phyloP scores from a whole-genome alignment of 2,888 invertebrate genomes.

The Teleogryllus oceanicus region DNA sequence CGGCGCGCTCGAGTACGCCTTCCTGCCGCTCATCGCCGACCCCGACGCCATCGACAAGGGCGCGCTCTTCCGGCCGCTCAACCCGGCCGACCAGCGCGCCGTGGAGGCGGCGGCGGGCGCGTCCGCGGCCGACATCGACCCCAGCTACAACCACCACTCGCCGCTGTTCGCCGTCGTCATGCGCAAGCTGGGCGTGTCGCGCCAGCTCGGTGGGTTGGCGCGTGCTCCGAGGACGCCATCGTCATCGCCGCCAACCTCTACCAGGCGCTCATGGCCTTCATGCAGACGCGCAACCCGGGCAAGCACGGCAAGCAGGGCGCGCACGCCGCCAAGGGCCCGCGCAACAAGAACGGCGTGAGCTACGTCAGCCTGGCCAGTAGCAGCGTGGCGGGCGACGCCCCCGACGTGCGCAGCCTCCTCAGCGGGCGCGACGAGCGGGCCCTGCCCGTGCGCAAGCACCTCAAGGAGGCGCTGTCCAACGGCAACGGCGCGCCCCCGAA shows the following conservation, averaged over 20 bases:
- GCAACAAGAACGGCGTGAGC: conserved; percentile 61
- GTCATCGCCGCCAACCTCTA: conserved; percentile 88
- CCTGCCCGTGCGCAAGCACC: neutral
- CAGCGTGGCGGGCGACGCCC: conserved; percentile 50
- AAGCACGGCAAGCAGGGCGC: conserved; percentile 18
- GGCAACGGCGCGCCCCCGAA: conserved; percentile 20
- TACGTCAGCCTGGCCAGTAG: conserved; percentile 69
- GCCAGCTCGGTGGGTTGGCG: conserved; percentile 78
- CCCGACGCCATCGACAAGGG: conserved; percentile 74
- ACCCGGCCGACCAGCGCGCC: conserved; percentile 38
- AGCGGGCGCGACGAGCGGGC: neutral
- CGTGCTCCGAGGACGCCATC: conserved; percentile 84
- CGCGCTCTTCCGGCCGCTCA: conserved; percentile 59
- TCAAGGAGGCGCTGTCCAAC: neutral
- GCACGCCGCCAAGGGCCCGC: conserved; percentile 27
- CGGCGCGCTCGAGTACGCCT: conserved; percentile 64
- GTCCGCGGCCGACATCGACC: conserved; percentile 43
- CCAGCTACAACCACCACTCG: conserved; percentile 56
- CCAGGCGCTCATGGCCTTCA: conserved; percentile 79
- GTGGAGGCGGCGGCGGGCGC: conserved; percentile 49
- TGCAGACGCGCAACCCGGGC: conserved; percentile 49
- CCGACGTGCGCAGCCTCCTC: neutral
- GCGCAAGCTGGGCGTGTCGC: conserved; percentile 69
- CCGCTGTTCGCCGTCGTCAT: conserved; percentile 88
- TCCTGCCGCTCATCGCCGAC: conserved; percentile 79